phyloP scores from a whole-genome alignment of 2,797 vertebrate species.

The Ciconia nigra region DNA sequence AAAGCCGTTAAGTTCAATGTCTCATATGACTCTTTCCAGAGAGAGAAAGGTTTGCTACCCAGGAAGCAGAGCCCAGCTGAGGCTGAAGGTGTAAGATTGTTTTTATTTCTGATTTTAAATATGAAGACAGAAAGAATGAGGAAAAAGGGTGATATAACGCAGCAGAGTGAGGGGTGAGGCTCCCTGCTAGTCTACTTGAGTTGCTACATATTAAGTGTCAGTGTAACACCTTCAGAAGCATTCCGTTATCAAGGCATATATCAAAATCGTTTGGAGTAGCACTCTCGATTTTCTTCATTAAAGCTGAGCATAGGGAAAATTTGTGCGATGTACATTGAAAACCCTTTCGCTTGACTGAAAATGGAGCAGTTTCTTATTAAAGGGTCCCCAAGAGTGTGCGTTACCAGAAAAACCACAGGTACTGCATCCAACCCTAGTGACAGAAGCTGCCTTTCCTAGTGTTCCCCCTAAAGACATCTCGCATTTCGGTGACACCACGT shows the following conservation, averaged over 20 bases:
- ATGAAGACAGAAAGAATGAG: neutral
- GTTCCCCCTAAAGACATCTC: neutral
- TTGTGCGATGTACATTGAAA: neutral
- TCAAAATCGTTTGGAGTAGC: neutral
- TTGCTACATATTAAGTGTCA: neutral
- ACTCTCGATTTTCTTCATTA: neutral
- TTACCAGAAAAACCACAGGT: neutral
- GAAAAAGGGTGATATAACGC: neutral
- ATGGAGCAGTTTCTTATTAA: neutral
- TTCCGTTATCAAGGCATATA: neutral
- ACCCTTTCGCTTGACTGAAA: neutral
- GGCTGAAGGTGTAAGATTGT: neutral
- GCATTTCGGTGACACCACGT: neutral
- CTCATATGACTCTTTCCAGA: neutral
- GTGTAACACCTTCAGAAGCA: neutral
- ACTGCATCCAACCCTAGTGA: neutral
- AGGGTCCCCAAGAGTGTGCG: rapidly evolving
- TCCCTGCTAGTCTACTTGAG: neutral
- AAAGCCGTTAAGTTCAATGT: neutral
- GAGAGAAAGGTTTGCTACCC: neutral
- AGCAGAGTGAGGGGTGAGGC: neutral
- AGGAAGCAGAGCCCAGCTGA: neutral
- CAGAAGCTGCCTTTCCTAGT: neutral
- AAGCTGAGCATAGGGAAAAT: neutral
- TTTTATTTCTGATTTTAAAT: neutral